Base-by-base conservation (phyloP, 2,797 vertebrate genomes). In the Scolopax rusticola region DNA sequence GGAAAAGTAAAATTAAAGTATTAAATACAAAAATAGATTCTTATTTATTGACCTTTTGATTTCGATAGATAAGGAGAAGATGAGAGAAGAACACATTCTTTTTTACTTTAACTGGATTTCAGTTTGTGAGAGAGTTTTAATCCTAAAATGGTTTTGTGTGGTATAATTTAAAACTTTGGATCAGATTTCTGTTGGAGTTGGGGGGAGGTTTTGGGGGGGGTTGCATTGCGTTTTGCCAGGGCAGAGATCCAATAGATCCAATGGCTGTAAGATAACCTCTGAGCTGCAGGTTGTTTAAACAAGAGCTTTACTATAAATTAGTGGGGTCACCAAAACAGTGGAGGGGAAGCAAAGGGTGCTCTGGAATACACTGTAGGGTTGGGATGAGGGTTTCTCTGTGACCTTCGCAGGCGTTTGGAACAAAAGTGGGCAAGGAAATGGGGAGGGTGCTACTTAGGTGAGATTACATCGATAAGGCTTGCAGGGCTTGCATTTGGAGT, bases 61-160 rank as follows among this genome's bases (percentile, higher is more conserved):
- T 97, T 92, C 85, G 75, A 57, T 30, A 57, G 41, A 23, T 77
- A 64, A 83, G 32, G 77, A 70, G 45, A 65, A 90, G 59, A 30
- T 36, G 12, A 77, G 19, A 73, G 38, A 80, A 77, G 36, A 90
- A 47, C 13, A 32, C 2, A 20, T 15, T 68, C 16, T 38, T 61
- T 95, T 79, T 93, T 45, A 65, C 4, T 93, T 90, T 20, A 71
- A 41, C 25, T 89, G 86, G 25, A 56, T 87, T 94, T 94, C 60
- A 59, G 36, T 68, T 88, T 94, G 57, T 81, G 57, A 91, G 45
- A 81, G 15, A 16, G 20, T 86, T 71, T 71, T 90, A 92, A 87
- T 63, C 56, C 51, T 73, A 30, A 89, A 84, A 71, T 40, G 20
- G 8, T 81, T 93, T 96, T 94, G 50, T 65, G 51, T 70, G 17